Evolutionary conservation across 2,797 vertebrate species (phyloP), one percentile per base, ranked within the genome.

Genomic region (Cyclura pinguis): DNA sequence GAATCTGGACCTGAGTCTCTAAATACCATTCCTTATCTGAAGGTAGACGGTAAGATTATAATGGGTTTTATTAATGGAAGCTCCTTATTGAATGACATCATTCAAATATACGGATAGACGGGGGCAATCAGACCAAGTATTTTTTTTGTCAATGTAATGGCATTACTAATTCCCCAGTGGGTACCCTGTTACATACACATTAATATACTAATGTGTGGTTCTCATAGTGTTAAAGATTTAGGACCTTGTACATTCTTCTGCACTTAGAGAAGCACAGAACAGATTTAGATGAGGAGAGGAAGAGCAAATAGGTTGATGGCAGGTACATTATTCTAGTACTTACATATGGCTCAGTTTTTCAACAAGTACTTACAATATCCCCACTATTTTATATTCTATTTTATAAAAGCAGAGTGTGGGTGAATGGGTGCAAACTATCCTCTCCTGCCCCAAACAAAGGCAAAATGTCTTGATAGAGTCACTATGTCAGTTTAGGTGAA

Each of bases 71-170:
- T 72, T 92, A 95, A 92, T 20, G 64, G 80, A 93, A 91, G 55
- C 16, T 95, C 91, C 72, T 89, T 83, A 85, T 1, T 89, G 90
- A 94, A 92, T 90, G 20, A 73, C 27, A 80, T 92, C 81, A 91
- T 81, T 94, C 92, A n/a, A 69, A 74, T 94, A 89, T 89, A 90
- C 32, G 18, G 59, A 78, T 85, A 87, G 84, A 55, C 91, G 90
- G 83, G 84, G 91, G 72, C 57, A 92, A 92, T 94, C 91, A 93
- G 84, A 93, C 50, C 86, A 93, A 94, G 47, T 74, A n/a, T n/a
- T 85, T 89, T 62, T 84, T 88, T 27, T 88, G 84, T 93, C 91
- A 94, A 95, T 92, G 84, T 87, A 94, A 92, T 78, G 93, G 91
- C 89, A 92, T 87, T 84, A 77, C 52, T 87, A 88, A 91, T 93